Evolutionary conservation across 2,113 vertebrate species (phyloP), one percentile per base, ranked within the genome.

Genomic region (Malaclemys terrapin): DNA sequence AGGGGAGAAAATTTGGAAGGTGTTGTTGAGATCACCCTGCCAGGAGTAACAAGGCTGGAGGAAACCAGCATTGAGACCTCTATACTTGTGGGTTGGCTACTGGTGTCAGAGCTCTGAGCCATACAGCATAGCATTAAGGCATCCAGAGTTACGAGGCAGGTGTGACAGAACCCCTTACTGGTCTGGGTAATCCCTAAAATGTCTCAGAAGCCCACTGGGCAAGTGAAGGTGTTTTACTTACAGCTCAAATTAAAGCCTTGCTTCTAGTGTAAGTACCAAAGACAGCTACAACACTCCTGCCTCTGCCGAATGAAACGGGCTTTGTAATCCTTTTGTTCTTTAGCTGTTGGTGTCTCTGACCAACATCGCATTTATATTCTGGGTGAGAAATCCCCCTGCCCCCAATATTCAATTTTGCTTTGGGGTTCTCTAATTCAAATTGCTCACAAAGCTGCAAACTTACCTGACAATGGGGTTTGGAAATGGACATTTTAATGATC

Each of bases 311-410:
- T 20, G 49, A 80, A 81, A 69, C 16, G 52, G 24, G 45, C 22
- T 35, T 80, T 56, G 65, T 79, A 29, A 59, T 80, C 25, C 57
- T 59, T 87, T 62, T 87, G 69, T 76, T 78, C 45, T 65, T 83
- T 42, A 56, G 69, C 53, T 65, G 31, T 62, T 65, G 14, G 69
- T 56, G 16, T 88, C 25, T 92, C 85, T 80, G 72, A 42, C 65
- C 80, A 92, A 19, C 69, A n/a, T 84, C 75, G 56, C 81, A 84
- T 92, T 88, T 84, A 38, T 78, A 92, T 53, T 88, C 75, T 88
- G 80, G 38, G n/a, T 80, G 80, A 69, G 76, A 42, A 17, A 76
- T 25, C 72, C n/a, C 5, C 72, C 17, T 35, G 4, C 17, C 42
- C 11, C 38, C 20, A 24, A 47, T n/a, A 45, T 29, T 53, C 6